These are phyloP conservation scores for Salticus scenicus DNA, from an alignment of 2,888 invertebrate species.

Conservation along the genomic window DNA sequence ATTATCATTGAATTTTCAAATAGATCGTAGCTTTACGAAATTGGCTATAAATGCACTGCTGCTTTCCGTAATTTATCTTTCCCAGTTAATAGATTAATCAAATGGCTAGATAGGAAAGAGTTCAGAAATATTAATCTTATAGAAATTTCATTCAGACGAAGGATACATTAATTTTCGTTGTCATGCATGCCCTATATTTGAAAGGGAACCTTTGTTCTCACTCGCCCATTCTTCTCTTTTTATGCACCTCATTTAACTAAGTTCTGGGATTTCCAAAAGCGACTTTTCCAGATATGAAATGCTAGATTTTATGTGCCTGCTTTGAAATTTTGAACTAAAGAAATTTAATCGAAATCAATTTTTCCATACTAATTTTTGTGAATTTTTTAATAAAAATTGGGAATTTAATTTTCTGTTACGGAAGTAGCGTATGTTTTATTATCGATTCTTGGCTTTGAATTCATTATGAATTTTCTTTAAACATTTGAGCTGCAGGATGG, in stretches of 20 bases:
- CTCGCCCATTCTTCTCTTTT: background rate
- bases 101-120: background rate
- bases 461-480: too few species aligned
- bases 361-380: too few species aligned
- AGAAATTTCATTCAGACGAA: background rate
- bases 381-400: too few species aligned
- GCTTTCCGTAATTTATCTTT: constrained; percentile 2
- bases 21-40: background rate
- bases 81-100: constrained; percentile 1
- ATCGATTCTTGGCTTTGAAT: too few species aligned
- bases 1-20: background rate
- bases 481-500: too few species aligned
- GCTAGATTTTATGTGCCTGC: background rate
- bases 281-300: background rate
- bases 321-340: background rate
- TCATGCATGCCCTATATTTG: background rate
- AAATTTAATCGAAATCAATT: too few species aligned
- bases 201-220: background rate
- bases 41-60: background rate
- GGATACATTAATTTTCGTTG: background rate
- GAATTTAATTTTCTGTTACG: too few species aligned
- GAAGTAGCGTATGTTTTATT: too few species aligned
- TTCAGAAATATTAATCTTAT: background rate
- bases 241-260: background rate
- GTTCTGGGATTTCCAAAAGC: background rate